phyloP scores from a whole-genome alignment of 2,888 invertebrate genomes.

The Metacarcinus magister region DNA sequence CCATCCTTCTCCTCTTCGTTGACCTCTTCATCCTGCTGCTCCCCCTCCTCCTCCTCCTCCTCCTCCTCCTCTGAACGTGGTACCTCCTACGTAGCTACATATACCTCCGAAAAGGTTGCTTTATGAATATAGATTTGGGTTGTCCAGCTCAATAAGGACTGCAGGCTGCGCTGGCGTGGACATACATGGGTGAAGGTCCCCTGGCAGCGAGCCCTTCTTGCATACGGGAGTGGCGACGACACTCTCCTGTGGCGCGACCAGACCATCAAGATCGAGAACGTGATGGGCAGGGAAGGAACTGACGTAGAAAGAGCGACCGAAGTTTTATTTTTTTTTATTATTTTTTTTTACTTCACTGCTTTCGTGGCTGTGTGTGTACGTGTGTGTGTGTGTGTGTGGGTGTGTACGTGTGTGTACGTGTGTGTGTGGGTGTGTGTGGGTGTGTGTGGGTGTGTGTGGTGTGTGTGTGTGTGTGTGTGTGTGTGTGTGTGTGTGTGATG shows the following conservation, averaged over 20 bases:
- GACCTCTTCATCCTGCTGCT: not conserved
- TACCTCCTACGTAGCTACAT: constrained; percentile 1
- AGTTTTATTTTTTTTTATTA: too few species aligned
- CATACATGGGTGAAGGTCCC: not conserved
- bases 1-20: not conserved
- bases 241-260: not conserved
- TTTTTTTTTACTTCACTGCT: not conserved
- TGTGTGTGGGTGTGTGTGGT: too few species aligned
- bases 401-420: not conserved
- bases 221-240: not conserved
- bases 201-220: not conserved
- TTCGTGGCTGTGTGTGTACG: not conserved
- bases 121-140: constrained; percentile 41
- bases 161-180: not conserved
- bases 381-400: not conserved
- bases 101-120: not conserved
- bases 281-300: not conserved
- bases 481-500: too few species aligned
- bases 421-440: too few species aligned
- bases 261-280: constrained; percentile 1
- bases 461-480: not conserved
- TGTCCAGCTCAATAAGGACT: not conserved
- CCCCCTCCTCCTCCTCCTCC: not conserved
- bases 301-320: not conserved
- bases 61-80: not conserved